A percentile compares a stretch with the other conserved stretches of the same genome.
Evolutionary conservation across 2,888 invertebrate genomes (phyloP).

Genomic region (Scaptomyza caliginosa): DNA sequence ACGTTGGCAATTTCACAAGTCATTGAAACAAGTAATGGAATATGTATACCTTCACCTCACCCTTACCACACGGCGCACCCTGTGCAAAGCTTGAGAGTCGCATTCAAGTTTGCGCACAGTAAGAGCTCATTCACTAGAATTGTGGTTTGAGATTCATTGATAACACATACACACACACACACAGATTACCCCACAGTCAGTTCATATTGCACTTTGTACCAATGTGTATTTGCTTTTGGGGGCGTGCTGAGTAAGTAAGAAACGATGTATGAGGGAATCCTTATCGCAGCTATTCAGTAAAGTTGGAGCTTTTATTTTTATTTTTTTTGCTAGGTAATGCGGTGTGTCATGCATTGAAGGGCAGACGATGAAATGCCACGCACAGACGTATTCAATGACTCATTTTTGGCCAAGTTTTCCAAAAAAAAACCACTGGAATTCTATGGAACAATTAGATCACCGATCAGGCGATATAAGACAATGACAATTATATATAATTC

Average conservation of each 20-base stretch:
- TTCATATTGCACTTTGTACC: neutral
- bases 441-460: conserved; percentile 44
- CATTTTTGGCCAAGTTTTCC: conserved; percentile 36
- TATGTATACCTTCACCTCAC: neutral
- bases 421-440: conserved; percentile 17
- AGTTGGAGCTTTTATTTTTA: too few relatives aligned
- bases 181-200: conserved; percentile 12
- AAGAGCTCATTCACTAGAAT: conserved; percentile 42
- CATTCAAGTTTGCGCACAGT: conserved; percentile 46
- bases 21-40: conserved; percentile 45
- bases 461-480: conserved; percentile 7
- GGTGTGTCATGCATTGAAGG: conserved; percentile 49
- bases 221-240: neutral
- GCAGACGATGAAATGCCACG: conserved; percentile 21
- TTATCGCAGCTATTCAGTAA: conserved; percentile 41
- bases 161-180: conserved; percentile 7
- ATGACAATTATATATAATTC: conserved; percentile 1
- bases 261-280: conserved; percentile 28
- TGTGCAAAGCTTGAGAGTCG: conserved; percentile 16
- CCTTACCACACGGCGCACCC: neutral
- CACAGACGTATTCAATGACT: conserved; percentile 37
- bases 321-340: conserved; percentile 6
- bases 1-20: conserved; percentile 49
- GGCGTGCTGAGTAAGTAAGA: conserved; percentile 30
- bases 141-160: conserved; percentile 23